Percentiles rank a stretch among this genome's conserved stretches.
These are phyloP conservation scores for Hycleus phaleratus DNA, from an alignment of 1,140 invertebrate genomes.

Conservation along the genomic window DNA sequence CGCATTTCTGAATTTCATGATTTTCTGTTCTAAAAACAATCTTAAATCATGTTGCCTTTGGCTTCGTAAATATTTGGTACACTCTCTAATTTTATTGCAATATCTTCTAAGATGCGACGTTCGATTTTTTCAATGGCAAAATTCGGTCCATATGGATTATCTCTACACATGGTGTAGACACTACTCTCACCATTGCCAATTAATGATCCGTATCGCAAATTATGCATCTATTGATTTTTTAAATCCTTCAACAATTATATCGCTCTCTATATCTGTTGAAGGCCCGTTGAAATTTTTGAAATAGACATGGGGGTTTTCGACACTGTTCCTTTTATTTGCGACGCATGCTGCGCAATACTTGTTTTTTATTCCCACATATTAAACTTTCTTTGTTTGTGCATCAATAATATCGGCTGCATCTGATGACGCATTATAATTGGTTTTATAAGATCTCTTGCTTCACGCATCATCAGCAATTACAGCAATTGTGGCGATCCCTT, in stretches of 20 bases:
- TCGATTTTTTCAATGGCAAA: conserved; percentile 28
- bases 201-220: not conserved
- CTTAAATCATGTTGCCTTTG: too few species aligned
- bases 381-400: conserved; percentile 30
- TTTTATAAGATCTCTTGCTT: conserved; percentile 27
- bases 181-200: conserved; percentile 37
- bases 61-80: too few species aligned
- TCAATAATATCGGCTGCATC: conserved; percentile 33
- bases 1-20: too few species aligned
- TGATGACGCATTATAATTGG: conserved; percentile 28
- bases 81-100: not conserved
- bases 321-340: conserved; percentile 25
- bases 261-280: not conserved
- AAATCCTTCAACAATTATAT: conserved; percentile 2
- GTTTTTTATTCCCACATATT: conserved; percentile 32
- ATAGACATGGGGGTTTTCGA: not conserved
- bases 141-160: conserved; percentile 22
- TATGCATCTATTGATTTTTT: not conserved
- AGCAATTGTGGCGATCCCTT: conserved; percentile 15
- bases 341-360: conserved; percentile 33
- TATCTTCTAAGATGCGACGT: conserved; percentile 23
- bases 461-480: conserved; percentile 28
- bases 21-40: too few species aligned
- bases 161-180: conserved; percentile 24
- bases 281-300: not conserved